Base-by-base conservation (phyloP, 2,113 vertebrate species). In the Oriolus oriolus region DNA sequence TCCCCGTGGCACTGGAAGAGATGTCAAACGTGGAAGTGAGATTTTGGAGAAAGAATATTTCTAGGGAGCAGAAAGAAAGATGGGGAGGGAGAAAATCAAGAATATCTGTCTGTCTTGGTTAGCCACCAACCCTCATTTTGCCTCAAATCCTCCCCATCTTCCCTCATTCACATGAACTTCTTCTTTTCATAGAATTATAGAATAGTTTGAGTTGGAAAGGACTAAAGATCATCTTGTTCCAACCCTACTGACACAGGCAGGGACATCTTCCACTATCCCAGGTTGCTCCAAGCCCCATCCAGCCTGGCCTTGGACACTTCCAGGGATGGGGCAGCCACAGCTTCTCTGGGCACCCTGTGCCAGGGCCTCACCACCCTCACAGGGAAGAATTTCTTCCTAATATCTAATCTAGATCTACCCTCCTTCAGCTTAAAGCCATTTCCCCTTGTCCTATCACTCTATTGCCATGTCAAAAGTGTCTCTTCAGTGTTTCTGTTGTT, bases 181-280 rank as follows among this genome's bases (percentile, higher is more conserved):
- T 65, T 33, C 16, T 56, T 31, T 28, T 23, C 11, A 31, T 3
- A 35, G 41, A 76, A 42, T 49, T 23, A 69, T 5, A 49, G 35
- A 63, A 28, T 27, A 5, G 4, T 63, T 56, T 50, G 16, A 5
- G 13, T 42, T 63, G 31, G 42, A 63, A 84, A 5, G 7, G 22
- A 37, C 5, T 24, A 2, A 63, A 33, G 6, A 56, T 28, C 8
- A 35, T 19, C 7, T 23, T 1, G 2, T 63, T 17, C 54, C 35
- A 56, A 1, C 1, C 1, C 13, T 33, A 1, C 8, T 37, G 18
- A 3, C 41, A 42, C 4, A 10, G 17, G 1, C 45, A 68, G 45
- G 26, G 54, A 28, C 30, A 28, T 0, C 22, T 69, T 33, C 31
- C 18, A 16, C 15, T 7, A 4, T 7, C 2, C 23, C 31, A 44